Evolutionary conservation across 2,888 invertebrate species (phyloP).

Genomic region (Pristionchus exspectatus): DNA sequence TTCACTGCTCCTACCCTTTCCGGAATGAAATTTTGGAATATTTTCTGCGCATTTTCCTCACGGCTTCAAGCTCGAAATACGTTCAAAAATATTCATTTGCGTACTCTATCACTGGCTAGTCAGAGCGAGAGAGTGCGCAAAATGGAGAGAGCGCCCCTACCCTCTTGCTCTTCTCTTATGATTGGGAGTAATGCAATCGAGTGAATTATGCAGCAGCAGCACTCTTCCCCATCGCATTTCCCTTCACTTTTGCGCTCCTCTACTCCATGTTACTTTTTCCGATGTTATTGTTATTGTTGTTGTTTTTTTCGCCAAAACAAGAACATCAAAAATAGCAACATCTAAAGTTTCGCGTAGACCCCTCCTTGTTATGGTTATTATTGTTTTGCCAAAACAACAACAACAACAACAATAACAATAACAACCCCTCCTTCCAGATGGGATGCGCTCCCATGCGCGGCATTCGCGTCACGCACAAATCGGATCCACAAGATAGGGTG

Average conservation of each 20-base stretch:
- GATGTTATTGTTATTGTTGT: not conserved
- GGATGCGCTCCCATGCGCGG: constrained; percentile 54
- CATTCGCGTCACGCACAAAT: constrained; percentile 35
- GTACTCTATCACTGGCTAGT: not conserved
- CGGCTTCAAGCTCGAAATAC: not conserved
- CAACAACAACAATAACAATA: not conserved
- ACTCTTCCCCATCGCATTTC: not conserved
- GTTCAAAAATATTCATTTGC: not conserved
- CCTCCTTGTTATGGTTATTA: not conserved
- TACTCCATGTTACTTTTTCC: not conserved
- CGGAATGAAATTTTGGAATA: not conserved
- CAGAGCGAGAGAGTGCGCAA: too few species aligned
- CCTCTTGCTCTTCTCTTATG: not conserved
- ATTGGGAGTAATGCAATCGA: constrained; percentile 24
- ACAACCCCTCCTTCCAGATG: not conserved
- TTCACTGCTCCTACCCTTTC: not conserved
- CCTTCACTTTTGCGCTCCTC: not conserved
- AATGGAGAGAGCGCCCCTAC: not conserved
- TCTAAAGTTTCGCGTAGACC: not conserved
- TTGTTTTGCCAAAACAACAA: not conserved
- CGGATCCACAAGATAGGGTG: not conserved
- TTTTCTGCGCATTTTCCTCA: too few species aligned
- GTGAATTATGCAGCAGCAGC: constrained; percentile 9
- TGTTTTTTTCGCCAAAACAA: not conserved
- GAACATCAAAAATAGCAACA: not conserved